Evolutionary conservation across 2,113 vertebrate species (phyloP), one percentile per base, ranked within the genome.

Genomic region (Hepsetus odoe): DNA sequence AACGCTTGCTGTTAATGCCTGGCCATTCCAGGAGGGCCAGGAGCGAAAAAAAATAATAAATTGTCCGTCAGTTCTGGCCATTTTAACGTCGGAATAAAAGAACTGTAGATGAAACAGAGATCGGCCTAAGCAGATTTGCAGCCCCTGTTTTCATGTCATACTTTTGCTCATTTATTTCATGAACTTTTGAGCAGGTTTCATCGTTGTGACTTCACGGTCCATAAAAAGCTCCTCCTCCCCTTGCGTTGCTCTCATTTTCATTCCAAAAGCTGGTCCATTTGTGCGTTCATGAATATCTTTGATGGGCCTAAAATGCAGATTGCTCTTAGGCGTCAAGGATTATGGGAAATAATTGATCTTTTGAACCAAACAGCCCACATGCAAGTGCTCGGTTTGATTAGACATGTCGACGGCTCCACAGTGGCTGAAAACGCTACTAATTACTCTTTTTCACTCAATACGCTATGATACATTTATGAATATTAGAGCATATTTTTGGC

Each of bases 311-410:
- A 72, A 79, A 70, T 74, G 33, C 58, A 64, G 71, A 81, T 82
- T 67, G 82, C 84, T 81, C 80, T 84, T 88, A 86, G 85, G 78
- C 88, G 82, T 90, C 83, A 84, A 87, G 87, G 90, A 88, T 92
- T 90, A 92, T 89, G 83, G 79, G 87, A 87, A 67, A 87, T 86
- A 84, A 89, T 89, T 89, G 46, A 90, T 89, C 88, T 90, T 87
- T 86, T 79, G 65, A 88, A 89, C 85, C 86, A 85, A 90, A 85
- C 89, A 89, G 86, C 82, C 80, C 84, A 77, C 61, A 86, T 87
- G 88, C 84, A 88, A 51, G 61, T 77, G 46, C 61, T 70, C 65
- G 77, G 69, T 77, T 87, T 79, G 85, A 90, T 65, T 82, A 85
- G 82, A 76, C 56, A 72, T 68, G 82, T 79, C 78, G 73, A 84